A percentile compares a stretch with the other conserved stretches of the same genome.
Conservation (phyloP, 2,113 vertebrate species). For the Erinaceus europaeus region DNA sequence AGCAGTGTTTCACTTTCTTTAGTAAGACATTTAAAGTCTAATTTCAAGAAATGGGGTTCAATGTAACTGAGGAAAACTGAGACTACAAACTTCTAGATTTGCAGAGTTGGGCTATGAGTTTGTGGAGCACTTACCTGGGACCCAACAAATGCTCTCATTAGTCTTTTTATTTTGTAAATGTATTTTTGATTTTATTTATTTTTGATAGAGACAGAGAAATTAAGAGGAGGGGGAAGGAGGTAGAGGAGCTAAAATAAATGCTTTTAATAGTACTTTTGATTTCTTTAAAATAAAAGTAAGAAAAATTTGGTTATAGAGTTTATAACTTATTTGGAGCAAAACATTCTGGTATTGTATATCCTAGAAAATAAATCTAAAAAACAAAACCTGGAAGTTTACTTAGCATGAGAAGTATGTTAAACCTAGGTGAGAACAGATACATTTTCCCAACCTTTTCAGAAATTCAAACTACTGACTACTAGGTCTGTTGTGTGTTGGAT, state of each 20-base stretch:
- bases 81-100: not conserved
- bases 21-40: constrained; percentile 14
- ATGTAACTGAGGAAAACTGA: not conserved
- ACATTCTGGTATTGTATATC: constrained; percentile 8
- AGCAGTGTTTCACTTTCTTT: constrained; percentile 20
- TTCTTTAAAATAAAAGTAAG: no score
- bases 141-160: not conserved
- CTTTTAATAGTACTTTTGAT: no score
- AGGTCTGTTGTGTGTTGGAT: not conserved
- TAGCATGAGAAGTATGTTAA: not conserved
- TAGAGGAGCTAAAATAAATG: no score
- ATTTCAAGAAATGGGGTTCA: constrained; percentile 34
- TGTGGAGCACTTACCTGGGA: not conserved
- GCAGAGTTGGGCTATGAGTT: not conserved
- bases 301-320: not conserved
- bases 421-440: not conserved
- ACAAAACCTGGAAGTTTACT: not conserved
- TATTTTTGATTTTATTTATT: no score
- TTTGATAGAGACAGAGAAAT: no score
- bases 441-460: not conserved
- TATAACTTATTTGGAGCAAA: constrained; percentile 32
- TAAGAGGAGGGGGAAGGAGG: no score
- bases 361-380: not conserved
- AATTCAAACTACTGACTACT: constrained; percentile 6
- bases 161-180: no score